Evolutionary conservation across 2,888 invertebrate species (phyloP), one percentile per base, ranked within the genome.

Genomic region (Sacculina carcini): DNA sequence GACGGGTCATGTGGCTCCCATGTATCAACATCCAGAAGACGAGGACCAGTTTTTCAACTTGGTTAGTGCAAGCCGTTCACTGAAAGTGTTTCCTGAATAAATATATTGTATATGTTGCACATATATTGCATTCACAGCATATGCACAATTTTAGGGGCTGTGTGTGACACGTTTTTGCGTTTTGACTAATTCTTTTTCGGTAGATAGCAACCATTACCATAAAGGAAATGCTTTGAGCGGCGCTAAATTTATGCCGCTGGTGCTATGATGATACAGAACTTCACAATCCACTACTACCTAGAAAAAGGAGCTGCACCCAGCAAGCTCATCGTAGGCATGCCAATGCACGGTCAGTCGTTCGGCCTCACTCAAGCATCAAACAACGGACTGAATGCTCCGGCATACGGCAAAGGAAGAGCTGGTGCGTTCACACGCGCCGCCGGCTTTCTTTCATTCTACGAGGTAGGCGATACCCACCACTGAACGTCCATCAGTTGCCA

Each of bases 281-380:
- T 75, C 64, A 79, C 80, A 1, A 69, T 83, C 23, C 66, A 75
- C 54, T 78, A 80, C 62, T 84, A 82, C 81, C 67, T 77, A 21
- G 70, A 69, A 36, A 71, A 72, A 58, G 76, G 78, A 21, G 72
- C 79, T 2, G 73, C 76, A 2, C 66, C 72, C 0, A 67, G 67
- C 46, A 79, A 78, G 64, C 61, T 83, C 0, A 69, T 81, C 1
- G 68, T 82, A 68, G 80, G 48, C 62, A 79, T 58, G 67, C 86
- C 87, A 1, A 75, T 84, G 70, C 87, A 87, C 60, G 87, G 86
- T 0, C 86, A 86, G 62, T 81, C 84, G 0, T 89, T 86, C 66
- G 71, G 73, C 48, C 71, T 73, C 60, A 67, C 70, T 34, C 51
- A 52, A 23, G 16, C 50, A 6, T 69, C 70, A 12, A 70, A 72